A percentile compares a stretch with the other conserved stretches of the same genome.
Evolutionary conservation across 1,140 invertebrate genomes (phyloP).

Genomic region (Pogonomyrmex californicus): DNA sequence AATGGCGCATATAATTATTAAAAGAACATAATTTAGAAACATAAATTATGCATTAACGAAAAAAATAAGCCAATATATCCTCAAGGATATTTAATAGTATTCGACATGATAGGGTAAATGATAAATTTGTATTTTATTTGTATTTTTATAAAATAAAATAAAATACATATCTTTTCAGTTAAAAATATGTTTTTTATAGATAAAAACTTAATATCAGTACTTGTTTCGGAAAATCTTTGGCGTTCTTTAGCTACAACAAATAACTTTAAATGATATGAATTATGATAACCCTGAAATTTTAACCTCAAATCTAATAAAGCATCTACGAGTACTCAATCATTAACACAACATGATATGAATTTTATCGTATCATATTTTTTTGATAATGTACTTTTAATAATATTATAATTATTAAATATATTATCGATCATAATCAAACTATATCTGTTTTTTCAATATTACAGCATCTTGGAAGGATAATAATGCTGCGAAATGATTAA

Average conservation of each 20-base stretch:
- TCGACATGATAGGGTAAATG: background rate
- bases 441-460: too few relatives aligned
- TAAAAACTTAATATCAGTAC: background rate
- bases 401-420: background rate
- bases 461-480: background rate
- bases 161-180: background rate
- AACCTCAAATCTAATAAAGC: background rate
- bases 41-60: background rate
- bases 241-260: background rate
- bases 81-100: background rate
- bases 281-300: background rate
- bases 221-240: background rate
- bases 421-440: too few relatives aligned
- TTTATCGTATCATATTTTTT: background rate
- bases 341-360: background rate
- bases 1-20: background rate
- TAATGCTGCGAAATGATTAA: background rate
- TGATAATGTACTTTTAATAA: background rate
- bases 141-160: too few relatives aligned
- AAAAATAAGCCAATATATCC: background rate
- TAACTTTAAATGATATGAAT: background rate
- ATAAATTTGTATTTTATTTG: constrained; percentile 9
- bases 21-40: background rate
- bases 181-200: too few relatives aligned
- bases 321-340: background rate